Conservation (phyloP, 2,113 vertebrate species). For the rat (Rattus norvegicus) region GRCr8 NC_086035.1:15200001-15200500, state of each 20-base stretch:
- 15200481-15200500: slow-evolving; percentile 95
- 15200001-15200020: neutral
- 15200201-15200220: no score
- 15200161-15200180: no score
- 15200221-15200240: no score
- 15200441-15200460: neutral
- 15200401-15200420: neutral
- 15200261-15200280: no score
- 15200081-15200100: neutral
- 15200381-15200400: neutral
- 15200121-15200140: neutral
- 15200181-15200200: no score
- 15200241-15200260: no score
- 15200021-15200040: neutral
- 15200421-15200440: slow-evolving; percentile 58
- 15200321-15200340: neutral
- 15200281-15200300: no score
- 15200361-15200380: neutral
- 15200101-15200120: neutral
- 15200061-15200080: neutral
- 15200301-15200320: neutral
- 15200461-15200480: slow-evolving; percentile 86
- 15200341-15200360: slow-evolving; percentile 7
- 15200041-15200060: neutral
- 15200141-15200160: no score